These are phyloP conservation scores for Paguma larvata DNA, from an alignment of 2,797 vertebrate species.

Conservation along the genomic window DNA sequence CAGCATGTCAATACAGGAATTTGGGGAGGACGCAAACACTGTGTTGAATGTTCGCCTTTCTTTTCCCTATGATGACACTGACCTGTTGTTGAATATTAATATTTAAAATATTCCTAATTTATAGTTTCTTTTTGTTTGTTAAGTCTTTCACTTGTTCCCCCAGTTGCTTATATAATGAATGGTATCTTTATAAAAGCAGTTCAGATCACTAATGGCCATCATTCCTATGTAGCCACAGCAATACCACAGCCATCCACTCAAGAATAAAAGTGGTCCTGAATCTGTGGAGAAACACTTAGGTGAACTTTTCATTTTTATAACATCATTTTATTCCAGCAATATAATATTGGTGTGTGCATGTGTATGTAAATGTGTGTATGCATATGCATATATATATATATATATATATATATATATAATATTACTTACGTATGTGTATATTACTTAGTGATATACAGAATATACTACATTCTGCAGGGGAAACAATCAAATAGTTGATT, in stretches of 20 bases:
- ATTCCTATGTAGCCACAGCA: background rate
- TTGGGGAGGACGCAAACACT: background rate
- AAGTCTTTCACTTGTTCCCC: background rate
- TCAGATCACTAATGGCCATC: background rate
- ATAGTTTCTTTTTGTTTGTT: background rate
- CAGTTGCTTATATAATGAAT: background rate
- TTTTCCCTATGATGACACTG: background rate
- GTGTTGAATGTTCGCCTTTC: background rate
- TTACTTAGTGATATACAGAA: background rate
- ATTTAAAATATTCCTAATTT: background rate
- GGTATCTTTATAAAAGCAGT: background rate
- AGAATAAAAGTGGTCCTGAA: background rate
- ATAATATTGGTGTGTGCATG: background rate
- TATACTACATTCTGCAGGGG: background rate
- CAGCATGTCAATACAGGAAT: background rate
- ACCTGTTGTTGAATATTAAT: background rate
- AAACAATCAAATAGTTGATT: background rate
- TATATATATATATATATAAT: too few relatives aligned
- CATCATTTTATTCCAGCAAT: background rate
- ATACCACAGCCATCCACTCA: background rate
- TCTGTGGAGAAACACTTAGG: background rate
- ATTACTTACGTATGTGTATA: background rate
- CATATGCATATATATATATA: background rate
- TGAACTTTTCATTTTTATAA: background rate
- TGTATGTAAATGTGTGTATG: background rate